Percentiles rank a stretch among this genome's conserved stretches.
These are phyloP conservation scores for Aromia moschata DNA, from an alignment of 2,888 invertebrate species.

Conservation along the genomic window DNA sequence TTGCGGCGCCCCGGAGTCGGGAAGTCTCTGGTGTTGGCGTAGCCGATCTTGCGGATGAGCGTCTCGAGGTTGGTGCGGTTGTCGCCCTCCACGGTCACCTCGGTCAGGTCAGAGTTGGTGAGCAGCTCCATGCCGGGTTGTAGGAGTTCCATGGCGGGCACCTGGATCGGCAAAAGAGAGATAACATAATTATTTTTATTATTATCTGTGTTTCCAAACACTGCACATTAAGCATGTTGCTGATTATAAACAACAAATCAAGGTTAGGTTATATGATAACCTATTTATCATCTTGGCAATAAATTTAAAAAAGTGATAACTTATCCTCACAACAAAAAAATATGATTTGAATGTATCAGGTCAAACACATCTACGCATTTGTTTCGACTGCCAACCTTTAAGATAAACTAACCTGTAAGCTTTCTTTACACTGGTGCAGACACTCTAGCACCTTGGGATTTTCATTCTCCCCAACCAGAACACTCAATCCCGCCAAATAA, in stretches of 20 bases:
- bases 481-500: conserved; percentile 87
- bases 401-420: conserved; percentile 71
- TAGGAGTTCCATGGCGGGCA: conserved; percentile 78
- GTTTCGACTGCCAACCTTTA: too few species aligned
- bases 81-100: conserved; percentile 91
- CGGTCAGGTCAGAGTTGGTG: conserved; percentile 81
- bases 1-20: conserved; percentile 96
- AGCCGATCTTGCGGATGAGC: conserved; percentile 85
- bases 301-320: too few species aligned
- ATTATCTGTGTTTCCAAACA: too few species aligned
- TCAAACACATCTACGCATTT: too few species aligned
- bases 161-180: conserved; percentile 63
- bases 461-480: conserved; percentile 80
- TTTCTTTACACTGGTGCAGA: conserved; percentile 84
- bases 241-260: too few species aligned
- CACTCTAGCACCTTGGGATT: conserved; percentile 78
- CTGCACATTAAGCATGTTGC: too few species aligned
- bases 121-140: conserved; percentile 82
- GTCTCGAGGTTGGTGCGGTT: conserved; percentile 91
- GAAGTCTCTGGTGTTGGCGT: conserved; percentile 89
- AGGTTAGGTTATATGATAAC: too few species aligned
- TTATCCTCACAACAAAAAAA: too few species aligned
- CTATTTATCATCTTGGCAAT: too few species aligned
- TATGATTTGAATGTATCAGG: too few species aligned
- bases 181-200: too few species aligned